Conservation (phyloP, 2,113 vertebrate species). For the Grallaria varia region DNA sequence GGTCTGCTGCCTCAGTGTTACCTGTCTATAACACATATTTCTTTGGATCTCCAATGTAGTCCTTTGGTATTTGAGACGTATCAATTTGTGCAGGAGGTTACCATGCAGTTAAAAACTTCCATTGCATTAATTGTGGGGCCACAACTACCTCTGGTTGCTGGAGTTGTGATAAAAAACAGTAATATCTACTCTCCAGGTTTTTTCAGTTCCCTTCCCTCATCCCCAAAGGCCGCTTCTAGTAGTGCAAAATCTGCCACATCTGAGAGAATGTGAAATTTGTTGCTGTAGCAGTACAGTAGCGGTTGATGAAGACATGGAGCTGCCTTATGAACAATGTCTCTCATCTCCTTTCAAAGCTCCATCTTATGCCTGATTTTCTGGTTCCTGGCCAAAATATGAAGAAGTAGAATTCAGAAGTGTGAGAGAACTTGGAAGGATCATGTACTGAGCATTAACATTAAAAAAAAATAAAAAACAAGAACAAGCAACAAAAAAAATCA, state of each 20-base stretch:
- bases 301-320: not conserved
- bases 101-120: not conserved
- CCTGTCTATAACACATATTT: accelerated
- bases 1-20: not conserved
- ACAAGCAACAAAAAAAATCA: not conserved
- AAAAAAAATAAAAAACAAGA: not conserved
- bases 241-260: not conserved
- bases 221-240: not conserved
- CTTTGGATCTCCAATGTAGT: not conserved
- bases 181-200: not conserved
- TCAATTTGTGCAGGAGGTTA: not conserved
- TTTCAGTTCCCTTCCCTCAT: not conserved
- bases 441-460: not conserved
- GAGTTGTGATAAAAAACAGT: not conserved
- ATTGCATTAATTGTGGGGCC: not conserved
- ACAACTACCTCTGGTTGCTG: not conserved
- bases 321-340: not conserved
- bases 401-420: not conserved
- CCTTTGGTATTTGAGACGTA: not conserved
- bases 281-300: not conserved
- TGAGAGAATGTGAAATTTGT: not conserved
- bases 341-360: not conserved
- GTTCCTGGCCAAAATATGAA: not conserved
- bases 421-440: not conserved
- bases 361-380: not conserved